A percentile compares a stretch with the other conserved stretches of the same genome.
These are phyloP conservation scores for Phyllotreta cruciferae DNA, from an alignment of 2,888 invertebrate genomes.

Conservation along the genomic window DNA sequence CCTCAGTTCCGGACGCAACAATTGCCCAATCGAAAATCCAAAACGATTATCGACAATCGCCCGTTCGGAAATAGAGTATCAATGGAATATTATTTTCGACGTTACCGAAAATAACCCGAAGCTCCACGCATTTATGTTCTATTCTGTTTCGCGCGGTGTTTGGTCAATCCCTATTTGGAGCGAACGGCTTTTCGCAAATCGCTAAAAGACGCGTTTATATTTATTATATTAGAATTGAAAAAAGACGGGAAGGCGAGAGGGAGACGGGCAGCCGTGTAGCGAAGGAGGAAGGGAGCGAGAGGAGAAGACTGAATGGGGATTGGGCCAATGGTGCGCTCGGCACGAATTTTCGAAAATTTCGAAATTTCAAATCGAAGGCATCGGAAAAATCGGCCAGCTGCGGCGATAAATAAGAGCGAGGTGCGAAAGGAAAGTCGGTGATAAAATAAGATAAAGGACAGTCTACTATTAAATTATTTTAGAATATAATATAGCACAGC, in stretches of 20 bases:
- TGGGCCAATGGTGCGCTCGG: neutral
- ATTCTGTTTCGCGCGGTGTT: neutral
- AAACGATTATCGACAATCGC: no score
- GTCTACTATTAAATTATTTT: neutral
- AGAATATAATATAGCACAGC: neutral
- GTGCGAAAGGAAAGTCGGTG: neutral
- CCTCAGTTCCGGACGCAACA: no score
- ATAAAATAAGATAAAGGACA: neutral
- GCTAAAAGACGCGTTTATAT: conserved; percentile 2
- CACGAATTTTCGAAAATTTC: neutral
- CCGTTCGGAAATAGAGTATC: no score
- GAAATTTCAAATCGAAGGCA: no score
- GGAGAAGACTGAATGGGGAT: neutral
- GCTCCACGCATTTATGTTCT: neutral
- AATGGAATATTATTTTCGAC: no score
- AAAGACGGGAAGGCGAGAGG: neutral
- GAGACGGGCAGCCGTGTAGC: neutral
- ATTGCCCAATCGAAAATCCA: no score
- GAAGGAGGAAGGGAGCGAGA: neutral
- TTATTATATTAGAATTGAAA: conserved; percentile 1
- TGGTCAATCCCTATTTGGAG: conserved; percentile 2
- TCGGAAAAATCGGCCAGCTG: neutral
- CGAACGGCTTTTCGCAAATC: conserved; percentile 2
- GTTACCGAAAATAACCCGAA: neutral
- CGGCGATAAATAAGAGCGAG: neutral